Conservation (phyloP, 2,888 invertebrate species). For the Pammene aurita region DNA sequence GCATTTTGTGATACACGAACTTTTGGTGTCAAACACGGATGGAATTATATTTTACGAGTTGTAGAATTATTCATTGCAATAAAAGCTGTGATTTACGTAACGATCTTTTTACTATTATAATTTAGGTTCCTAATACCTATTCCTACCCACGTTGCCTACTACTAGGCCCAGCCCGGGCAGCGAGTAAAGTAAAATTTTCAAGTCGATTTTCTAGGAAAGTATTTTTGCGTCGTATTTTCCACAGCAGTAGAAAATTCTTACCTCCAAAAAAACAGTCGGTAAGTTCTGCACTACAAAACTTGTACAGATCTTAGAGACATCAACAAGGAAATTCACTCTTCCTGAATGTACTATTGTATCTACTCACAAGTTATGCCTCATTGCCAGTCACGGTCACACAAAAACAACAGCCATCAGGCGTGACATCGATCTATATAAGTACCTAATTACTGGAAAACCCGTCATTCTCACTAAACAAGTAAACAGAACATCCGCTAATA, state of each 20-base stretch:
- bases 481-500: constrained; percentile 57
- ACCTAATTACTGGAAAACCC: constrained; percentile 66
- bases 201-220: too few species aligned
- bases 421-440: constrained; percentile 75
- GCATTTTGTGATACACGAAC: constrained; percentile 47
- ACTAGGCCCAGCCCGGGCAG: too few species aligned
- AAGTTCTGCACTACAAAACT: background rate
- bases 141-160: too few species aligned
- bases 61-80: constrained; percentile 56
- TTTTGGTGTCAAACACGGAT: constrained; percentile 53
- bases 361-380: constrained; percentile 67
- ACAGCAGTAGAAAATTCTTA: background rate
- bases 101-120: constrained; percentile 39
- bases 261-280: background rate
- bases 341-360: constrained; percentile 52
- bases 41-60: constrained; percentile 48
- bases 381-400: constrained; percentile 63
- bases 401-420: constrained; percentile 70
- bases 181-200: too few species aligned
- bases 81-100: constrained; percentile 59
- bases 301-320: constrained; percentile 46
- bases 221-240: too few species aligned
- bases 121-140: too few species aligned
- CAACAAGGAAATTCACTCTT: constrained; percentile 53
- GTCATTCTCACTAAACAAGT: constrained; percentile 55